These are phyloP conservation scores for Drosophila triauraria DNA, from an alignment of 1,140 invertebrate species.

Conservation along the genomic window DNA sequence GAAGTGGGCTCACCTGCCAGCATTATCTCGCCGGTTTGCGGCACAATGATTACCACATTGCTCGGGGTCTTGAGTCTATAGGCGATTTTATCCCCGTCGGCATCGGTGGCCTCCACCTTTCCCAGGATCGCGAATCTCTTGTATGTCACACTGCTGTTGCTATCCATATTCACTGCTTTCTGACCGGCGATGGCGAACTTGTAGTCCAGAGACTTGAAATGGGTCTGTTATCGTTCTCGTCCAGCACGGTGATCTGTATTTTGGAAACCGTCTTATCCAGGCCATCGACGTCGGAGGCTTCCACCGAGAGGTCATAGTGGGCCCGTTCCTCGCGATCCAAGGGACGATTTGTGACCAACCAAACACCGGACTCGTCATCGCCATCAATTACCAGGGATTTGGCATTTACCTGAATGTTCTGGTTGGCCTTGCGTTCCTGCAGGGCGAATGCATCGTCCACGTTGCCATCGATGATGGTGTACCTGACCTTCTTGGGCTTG, in stretches of 20 bases:
- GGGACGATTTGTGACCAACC: constrained; percentile 89
- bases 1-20: constrained; percentile 91
- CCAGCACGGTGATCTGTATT: constrained; percentile 90
- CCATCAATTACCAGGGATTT: constrained; percentile 85
- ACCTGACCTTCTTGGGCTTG: constrained; percentile 89
- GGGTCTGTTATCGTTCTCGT: constrained; percentile 96
- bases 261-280: constrained; percentile 90
- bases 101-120: constrained; percentile 92
- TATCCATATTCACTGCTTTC: constrained; percentile 86
- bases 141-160: constrained; percentile 87
- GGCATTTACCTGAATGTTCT: constrained; percentile 86
- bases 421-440: constrained; percentile 87
- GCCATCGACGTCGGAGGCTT: constrained; percentile 90
- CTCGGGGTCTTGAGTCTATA: constrained; percentile 92
- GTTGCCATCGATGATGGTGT: constrained; percentile 91
- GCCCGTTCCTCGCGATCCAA: constrained; percentile 90
- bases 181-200: constrained; percentile 90
- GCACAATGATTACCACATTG: constrained; percentile 93
- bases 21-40: constrained; percentile 95
- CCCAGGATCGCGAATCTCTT: constrained; percentile 92
- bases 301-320: constrained; percentile 90
- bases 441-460: constrained; percentile 90
- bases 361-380: constrained; percentile 86
- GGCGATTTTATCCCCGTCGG: constrained; percentile 94
- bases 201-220: constrained; percentile 91